Evolutionary conservation across 2,113 vertebrate genomes (phyloP).

Genomic region (Caranx ignobilis): DNA sequence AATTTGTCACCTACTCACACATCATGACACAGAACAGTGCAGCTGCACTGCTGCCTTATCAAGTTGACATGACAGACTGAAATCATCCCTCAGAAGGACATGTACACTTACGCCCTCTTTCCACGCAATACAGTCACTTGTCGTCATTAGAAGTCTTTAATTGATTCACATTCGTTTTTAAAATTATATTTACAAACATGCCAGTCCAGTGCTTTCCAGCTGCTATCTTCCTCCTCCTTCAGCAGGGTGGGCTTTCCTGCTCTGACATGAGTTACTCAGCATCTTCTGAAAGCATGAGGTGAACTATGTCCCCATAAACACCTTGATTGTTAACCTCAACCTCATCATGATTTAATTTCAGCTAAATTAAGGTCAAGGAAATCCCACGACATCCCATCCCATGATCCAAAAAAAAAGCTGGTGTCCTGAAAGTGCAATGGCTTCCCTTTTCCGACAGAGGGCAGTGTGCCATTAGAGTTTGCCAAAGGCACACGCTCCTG

Average conservation of each 20-base stretch:
- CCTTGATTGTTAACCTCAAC: neutral
- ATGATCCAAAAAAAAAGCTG: slow-evolving; percentile 4
- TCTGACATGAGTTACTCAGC: neutral
- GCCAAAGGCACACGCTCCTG: slow-evolving; percentile 53
- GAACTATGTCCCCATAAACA: neutral
- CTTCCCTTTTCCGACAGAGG: slow-evolving; percentile 54
- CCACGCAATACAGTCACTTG: neutral
- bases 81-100: neutral
- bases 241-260: neutral
- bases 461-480: slow-evolving; percentile 60
- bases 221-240: neutral
- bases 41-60: neutral
- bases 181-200: slow-evolving; percentile 45
- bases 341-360: neutral
- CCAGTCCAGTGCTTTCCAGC: neutral
- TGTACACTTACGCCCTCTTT: neutral
- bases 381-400: neutral
- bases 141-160: slow-evolving; percentile 16
- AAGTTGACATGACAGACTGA: neutral
- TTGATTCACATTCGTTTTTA: slow-evolving; percentile 55
- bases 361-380: slow-evolving; percentile 19
- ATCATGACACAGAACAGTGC: neutral
- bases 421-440: slow-evolving; percentile 44
- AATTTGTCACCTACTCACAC: neutral
- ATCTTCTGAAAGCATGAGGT: neutral